Base-by-base conservation (phyloP, 2,113 vertebrate genomes). In the Ceyx melanurus region DNA sequence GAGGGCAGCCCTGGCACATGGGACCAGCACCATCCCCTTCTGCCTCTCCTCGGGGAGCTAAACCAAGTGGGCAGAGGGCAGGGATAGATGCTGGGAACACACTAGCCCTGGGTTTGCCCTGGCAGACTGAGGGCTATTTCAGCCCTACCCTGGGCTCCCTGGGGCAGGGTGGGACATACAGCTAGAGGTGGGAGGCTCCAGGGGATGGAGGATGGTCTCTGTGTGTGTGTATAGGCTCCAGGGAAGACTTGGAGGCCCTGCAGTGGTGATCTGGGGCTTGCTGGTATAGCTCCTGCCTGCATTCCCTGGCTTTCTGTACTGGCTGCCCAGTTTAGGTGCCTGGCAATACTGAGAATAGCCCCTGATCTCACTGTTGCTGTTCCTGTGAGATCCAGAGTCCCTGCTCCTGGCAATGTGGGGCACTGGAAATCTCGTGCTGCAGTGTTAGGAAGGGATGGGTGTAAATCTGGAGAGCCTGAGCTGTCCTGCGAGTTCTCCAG, bases 401-500 rank as follows among this genome's bases (percentile, higher is more conserved):
- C 43, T 53, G 79, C 50, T 82, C 37, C 67, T 78, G 48, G 40
- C 16, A 33, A 19, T 0, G 0, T 25, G 42, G 13, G n/a, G n/a
- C 25, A 9, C 54, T 0, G 0, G 61, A 29, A 0, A 2, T 87
- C 50, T 56, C 65, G 46, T 9, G 3, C 22, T 18, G 42, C 67
- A 45, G 51, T 18, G 2, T 54, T 23, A 10, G 40, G 23, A 81
- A 76, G 45, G 48, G 54, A 51, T 20, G 28, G 26, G 48, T 68
- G 50, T 51, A 54, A 82, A 66, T 62, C 22, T 12, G 51, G 73
- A 87, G 74, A 90, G 60, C 58, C 28, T 70, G 45, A 82, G 50
- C 31, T 80, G 74, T 54, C 7, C 6, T 29, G 28, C 0, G 1
- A 7, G 5, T 58, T 88, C 61, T 53, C 64, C 26, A 13, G 60